Base-by-base conservation (phyloP, 2,797 vertebrate genomes). In the Urosaurus nigricauda region DNA sequence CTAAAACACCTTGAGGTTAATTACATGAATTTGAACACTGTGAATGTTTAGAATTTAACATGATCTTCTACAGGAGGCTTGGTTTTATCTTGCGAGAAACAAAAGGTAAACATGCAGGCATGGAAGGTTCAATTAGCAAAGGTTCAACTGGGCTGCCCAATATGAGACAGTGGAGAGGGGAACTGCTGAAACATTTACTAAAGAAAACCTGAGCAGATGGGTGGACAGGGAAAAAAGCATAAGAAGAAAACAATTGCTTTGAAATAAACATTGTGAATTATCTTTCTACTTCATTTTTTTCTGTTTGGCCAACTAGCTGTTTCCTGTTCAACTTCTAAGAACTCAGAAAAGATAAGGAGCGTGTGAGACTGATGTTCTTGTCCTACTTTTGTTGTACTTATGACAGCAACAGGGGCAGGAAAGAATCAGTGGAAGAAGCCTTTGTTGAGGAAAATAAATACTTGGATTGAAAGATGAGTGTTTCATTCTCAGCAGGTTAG, bases 1-100 rank as follows among this genome's bases (percentile, higher is more conserved):
- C 11, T 53, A 90, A 88, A 92, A 93, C 87, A 93, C 83, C 82
- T 84, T 87, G 82, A 83, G 83, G 68, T 91, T 83, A 87, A 91
- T 91, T 88, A 83, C 83, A 60, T 94, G 68, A 87, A 71, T 90
- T 74, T 88, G 58, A 92, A 95, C 51, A 68, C 29, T 11, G 8
- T 68, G 9, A 68, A 68, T 29, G 92, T 91, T 70, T 86, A 92
- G 91, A 84, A 90, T 40, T 37, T 79, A 94, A 83, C 77, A 75
- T n/a, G 43, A 56, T 37, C n/a, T 85, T 17, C 11, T 21, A 74
- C 1, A 7, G 32, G 5, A 73, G 11, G 81, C 63, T 83, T 73
- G 19, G 68, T 8, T 73, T 43, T 78, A 60, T 47, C n/a, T 43
- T 86, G 56, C n/a, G 12, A 85, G 13, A 58, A 47, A 86, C 4